Conservation (phyloP, 2,888 invertebrate genomes). For the Oligia fasciuncula region DNA sequence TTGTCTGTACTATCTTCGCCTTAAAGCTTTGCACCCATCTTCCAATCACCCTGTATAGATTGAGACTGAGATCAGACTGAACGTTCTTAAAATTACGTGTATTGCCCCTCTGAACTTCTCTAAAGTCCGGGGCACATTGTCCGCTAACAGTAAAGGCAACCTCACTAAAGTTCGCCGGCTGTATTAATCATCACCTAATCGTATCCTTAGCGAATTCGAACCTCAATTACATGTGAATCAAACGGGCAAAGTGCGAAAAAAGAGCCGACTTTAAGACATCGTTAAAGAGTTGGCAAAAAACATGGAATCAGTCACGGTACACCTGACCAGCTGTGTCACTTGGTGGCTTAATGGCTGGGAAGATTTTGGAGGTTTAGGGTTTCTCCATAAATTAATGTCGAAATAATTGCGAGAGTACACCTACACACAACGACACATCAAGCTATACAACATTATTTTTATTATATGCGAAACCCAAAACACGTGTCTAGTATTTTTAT, state of each 20-base stretch:
- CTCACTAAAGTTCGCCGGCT: conserved; percentile 67
- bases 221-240: conserved; percentile 88
- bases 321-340: conserved; percentile 62
- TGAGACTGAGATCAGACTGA: too few species aligned
- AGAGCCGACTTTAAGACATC: conserved; percentile 80
- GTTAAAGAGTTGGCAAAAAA: conserved; percentile 81
- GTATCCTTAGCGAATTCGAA: conserved; percentile 87
- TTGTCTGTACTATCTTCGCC: too few species aligned
- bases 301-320: conserved; percentile 76
- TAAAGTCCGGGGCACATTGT: not conserved
- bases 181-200: conserved; percentile 87
- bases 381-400: conserved; percentile 13
- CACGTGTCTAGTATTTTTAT: too few species aligned
- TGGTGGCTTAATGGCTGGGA: conserved; percentile 44
- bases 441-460: too few species aligned
- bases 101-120: not conserved
- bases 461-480: too few species aligned
- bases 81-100: too few species aligned
- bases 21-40: too few species aligned
- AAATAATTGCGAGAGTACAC: conserved; percentile 14
- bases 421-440: too few species aligned
- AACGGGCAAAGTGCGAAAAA: conserved; percentile 84
- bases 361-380: conserved; percentile 19
- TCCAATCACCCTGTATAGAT: too few species aligned
- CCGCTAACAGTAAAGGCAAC: conserved; percentile 42